Evolutionary conservation across 2,888 invertebrate species (phyloP).

Genomic region (Troglohyphantes excavatus): DNA sequence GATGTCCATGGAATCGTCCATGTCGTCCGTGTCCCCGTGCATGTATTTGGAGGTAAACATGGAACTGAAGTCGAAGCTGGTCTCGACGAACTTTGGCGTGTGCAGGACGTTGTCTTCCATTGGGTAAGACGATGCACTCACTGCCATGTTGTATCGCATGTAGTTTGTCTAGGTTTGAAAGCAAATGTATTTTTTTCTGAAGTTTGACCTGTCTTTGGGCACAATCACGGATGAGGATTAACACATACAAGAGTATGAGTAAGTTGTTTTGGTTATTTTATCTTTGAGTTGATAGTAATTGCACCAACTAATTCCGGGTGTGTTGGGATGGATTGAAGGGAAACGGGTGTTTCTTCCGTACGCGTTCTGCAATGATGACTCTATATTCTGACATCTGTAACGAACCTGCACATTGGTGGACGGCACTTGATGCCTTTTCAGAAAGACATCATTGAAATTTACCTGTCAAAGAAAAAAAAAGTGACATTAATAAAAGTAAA

Average conservation of each 20-base stretch:
- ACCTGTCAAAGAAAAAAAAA: constrained; percentile 17
- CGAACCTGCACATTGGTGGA: not conserved
- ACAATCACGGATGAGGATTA: too few species aligned
- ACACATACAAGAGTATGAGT: not conserved
- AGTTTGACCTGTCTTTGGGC: not conserved
- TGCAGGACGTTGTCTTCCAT: constrained; percentile 63
- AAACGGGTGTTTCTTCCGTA: not conserved
- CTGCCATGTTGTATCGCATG: constrained; percentile 30
- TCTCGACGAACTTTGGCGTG: constrained; percentile 70
- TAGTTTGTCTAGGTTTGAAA: not conserved
- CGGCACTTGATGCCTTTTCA: not conserved
- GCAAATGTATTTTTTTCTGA: not conserved
- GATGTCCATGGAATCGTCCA: constrained; percentile 36
- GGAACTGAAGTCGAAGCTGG: constrained; percentile 73
- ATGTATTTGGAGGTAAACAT: constrained; percentile 64
- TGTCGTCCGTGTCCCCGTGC: constrained; percentile 33
- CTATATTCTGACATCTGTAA: constrained; percentile 29
- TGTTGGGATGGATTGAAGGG: not conserved
- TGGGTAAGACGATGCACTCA: constrained; percentile 53
- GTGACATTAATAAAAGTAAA: too few species aligned
- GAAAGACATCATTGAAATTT: not conserved
- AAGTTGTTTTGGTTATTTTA: not conserved
- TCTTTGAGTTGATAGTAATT: not conserved
- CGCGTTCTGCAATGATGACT: not conserved
- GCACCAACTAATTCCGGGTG: not conserved